These are phyloP conservation scores for Zaprionus nigranus DNA, from an alignment of 1,140 invertebrate genomes.

Conservation along the genomic window DNA sequence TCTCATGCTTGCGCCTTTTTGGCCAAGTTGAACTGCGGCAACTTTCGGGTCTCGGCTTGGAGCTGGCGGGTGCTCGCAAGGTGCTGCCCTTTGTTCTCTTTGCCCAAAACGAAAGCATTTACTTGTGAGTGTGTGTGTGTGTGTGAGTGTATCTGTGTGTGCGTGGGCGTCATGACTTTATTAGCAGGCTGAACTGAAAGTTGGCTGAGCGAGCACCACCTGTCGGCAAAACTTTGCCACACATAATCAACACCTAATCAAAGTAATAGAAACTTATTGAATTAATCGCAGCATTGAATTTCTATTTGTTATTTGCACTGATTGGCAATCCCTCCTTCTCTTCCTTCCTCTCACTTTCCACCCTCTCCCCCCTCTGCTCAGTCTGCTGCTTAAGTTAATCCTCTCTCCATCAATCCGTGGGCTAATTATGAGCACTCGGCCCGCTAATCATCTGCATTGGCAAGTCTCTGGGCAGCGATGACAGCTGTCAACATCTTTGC, in stretches of 20 bases:
- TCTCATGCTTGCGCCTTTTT: background rate
- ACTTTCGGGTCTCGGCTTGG: slow-evolving; percentile 9
- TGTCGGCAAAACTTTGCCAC: slow-evolving; percentile 52
- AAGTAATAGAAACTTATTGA: slow-evolving; percentile 82
- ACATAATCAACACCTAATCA: slow-evolving; percentile 81
- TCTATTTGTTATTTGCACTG: slow-evolving; percentile 62
- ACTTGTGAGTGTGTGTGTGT: slow-evolving; percentile 28
- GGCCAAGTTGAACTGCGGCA: slow-evolving; percentile 12
- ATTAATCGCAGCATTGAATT: slow-evolving; percentile 73
- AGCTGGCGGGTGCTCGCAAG: slow-evolving; percentile 2
- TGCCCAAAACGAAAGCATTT: slow-evolving; percentile 52
- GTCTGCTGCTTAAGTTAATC: slow-evolving; percentile 2
- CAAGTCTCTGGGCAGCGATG: slow-evolving; percentile 58
- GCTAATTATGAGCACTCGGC: slow-evolving; percentile 43
- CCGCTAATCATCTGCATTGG: slow-evolving; percentile 66
- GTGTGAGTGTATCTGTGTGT: slow-evolving; percentile 26
- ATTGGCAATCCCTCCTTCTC: slow-evolving; percentile 24
- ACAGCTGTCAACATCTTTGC: slow-evolving; percentile 65
- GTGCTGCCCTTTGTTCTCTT: slow-evolving; percentile 61
- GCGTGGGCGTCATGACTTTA: slow-evolving; percentile 65
- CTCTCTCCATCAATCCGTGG: slow-evolving; percentile 12
- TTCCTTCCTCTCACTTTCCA: background rate
- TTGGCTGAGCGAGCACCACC: slow-evolving; percentile 48
- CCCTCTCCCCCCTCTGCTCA: background rate
- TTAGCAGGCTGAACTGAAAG: slow-evolving; percentile 58